These are phyloP conservation scores for Papilio polyxenes DNA, from an alignment of 1,140 invertebrate genomes.

Conservation along the genomic window DNA sequence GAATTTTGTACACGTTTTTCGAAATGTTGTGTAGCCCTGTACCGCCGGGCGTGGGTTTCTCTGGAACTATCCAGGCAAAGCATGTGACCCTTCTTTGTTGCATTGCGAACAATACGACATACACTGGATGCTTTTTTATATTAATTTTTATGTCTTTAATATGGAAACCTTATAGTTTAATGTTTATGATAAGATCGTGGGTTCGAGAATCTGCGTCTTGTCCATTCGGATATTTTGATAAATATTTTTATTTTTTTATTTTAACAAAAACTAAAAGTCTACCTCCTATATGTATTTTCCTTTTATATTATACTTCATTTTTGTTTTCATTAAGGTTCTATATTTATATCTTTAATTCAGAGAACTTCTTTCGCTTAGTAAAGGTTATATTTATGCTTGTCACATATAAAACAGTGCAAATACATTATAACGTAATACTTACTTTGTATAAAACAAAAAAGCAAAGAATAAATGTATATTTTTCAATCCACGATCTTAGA, in stretches of 20 bases:
- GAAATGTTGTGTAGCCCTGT: constrained; percentile 51
- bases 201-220: background rate
- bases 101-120: constrained; percentile 21
- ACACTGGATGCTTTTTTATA: constrained; percentile 52
- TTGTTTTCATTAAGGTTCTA: too few relatives aligned
- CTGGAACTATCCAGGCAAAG: constrained; percentile 67
- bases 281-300: too few relatives aligned
- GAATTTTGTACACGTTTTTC: too few relatives aligned
- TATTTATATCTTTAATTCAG: too few relatives aligned
- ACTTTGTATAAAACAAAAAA: background rate
- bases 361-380: too few relatives aligned
- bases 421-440: background rate
- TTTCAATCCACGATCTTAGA: background rate
- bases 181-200: background rate
- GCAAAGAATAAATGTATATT: background rate
- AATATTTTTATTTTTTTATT: background rate
- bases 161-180: background rate
- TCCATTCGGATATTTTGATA: background rate
- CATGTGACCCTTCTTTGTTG: constrained; percentile 48
- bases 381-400: too few relatives aligned
- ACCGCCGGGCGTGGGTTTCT: constrained; percentile 43
- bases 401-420: too few relatives aligned
- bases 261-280: too few relatives aligned
- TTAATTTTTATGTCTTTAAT: constrained; percentile 26
- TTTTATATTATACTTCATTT: too few relatives aligned